Conservation (phyloP, 1,140 invertebrate genomes). For the Oncopodura yosiiana region DNA sequence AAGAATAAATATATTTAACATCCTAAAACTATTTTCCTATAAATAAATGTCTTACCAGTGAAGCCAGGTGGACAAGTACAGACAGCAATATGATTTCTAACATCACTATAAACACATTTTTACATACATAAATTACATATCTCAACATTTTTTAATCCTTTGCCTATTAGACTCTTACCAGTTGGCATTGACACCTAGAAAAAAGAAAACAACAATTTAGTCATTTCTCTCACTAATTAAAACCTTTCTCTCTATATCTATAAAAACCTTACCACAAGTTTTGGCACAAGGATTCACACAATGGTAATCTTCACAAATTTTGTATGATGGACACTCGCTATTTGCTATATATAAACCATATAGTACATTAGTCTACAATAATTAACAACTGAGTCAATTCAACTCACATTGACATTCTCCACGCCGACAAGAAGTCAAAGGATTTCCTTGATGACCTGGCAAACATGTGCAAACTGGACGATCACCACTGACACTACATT, state of each 20-base stretch:
- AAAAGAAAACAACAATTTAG: too few relatives aligned
- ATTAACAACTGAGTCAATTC: neutral
- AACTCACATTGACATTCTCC: constrained; percentile 52
- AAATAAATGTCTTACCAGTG: too few relatives aligned
- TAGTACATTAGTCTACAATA: neutral
- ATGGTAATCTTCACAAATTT: constrained; percentile 43
- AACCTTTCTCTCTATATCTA: too few relatives aligned
- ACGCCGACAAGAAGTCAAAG: constrained; percentile 51
- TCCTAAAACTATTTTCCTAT: too few relatives aligned
- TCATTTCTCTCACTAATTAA: too few relatives aligned
- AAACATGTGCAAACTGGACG: constrained; percentile 50
- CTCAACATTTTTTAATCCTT: too few relatives aligned
- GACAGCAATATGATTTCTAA: constrained; percentile 40
- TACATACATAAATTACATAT: neutral
- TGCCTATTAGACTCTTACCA: too few relatives aligned
- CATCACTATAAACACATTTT: constrained; percentile 41
- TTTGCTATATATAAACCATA: constrained; percentile 39
- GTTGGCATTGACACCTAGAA: too few relatives aligned
- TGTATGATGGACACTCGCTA: constrained; percentile 42
- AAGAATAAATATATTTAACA: too few relatives aligned
- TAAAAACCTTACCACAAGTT: constrained; percentile 42
- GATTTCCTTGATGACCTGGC: constrained; percentile 52
- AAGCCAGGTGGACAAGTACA: constrained; percentile 31
- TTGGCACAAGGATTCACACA: constrained; percentile 42
- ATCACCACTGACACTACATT: constrained; percentile 43